A percentile compares a stretch with the other conserved stretches of the same genome.
These are phyloP conservation scores for Trichomycterus rosablanca DNA, from an alignment of 2,113 vertebrate species.

Conservation along the genomic window DNA sequence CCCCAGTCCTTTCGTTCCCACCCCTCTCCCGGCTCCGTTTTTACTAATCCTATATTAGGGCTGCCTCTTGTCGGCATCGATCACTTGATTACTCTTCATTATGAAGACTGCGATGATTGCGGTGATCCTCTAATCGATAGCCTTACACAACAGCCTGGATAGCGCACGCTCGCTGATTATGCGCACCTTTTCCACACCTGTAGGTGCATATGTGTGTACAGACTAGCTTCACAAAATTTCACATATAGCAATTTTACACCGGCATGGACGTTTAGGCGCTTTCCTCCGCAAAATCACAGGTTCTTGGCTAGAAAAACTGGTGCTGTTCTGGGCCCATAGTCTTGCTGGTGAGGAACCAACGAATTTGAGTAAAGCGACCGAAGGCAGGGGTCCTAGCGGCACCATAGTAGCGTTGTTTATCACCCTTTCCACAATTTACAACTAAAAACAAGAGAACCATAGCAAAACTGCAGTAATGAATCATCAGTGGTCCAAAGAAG, in stretches of 20 bases:
- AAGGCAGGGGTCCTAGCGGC: no score
- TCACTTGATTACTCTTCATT: constrained; percentile 68
- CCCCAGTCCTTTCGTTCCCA: background rate
- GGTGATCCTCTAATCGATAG: constrained; percentile 62
- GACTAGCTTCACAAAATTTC: no score
- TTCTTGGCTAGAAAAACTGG: no score
- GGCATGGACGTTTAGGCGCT: background rate
- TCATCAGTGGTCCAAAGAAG: no score
- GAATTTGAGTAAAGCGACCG: no score
- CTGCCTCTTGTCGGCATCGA: constrained; percentile 59
- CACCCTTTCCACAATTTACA: no score
- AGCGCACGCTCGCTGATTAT: constrained; percentile 41
- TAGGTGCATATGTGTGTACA: constrained; percentile 3
- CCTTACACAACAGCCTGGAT: constrained; percentile 51
- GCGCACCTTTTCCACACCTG: constrained; percentile 33
- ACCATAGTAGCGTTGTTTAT: no score
- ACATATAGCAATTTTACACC: background rate
- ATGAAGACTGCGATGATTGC: constrained; percentile 71
- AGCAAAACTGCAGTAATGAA: no score
- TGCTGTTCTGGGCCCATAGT: no score
- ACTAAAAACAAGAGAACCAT: no score
- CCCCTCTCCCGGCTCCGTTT: background rate
- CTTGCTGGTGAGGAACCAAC: no score
- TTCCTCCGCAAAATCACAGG: no score
- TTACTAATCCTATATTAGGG: constrained; percentile 47